Percentiles rank a stretch among this genome's conserved stretches.
Conservation (phyloP, 2,113 vertebrate genomes). For the Nothoprocta pentlandii region DNA sequence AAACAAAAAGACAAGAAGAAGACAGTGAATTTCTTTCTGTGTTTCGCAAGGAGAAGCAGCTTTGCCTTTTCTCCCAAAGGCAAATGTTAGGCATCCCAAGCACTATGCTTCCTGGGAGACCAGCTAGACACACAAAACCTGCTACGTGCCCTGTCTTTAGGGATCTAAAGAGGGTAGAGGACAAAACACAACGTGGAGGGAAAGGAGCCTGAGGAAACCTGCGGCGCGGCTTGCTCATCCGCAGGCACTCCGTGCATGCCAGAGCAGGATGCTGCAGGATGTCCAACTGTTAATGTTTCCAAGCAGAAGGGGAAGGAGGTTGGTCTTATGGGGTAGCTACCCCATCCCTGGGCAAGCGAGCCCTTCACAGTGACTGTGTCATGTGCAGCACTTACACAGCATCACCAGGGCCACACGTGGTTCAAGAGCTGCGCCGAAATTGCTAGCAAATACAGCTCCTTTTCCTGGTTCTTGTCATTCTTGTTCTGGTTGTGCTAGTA, state of each 20-base stretch:
- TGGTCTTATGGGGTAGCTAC: background rate
- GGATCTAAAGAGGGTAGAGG: background rate
- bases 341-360: background rate
- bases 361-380: background rate
- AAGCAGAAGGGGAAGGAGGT: background rate
- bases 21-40: background rate
- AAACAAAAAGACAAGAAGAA: background rate
- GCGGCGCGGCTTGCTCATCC: background rate
- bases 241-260: accelerated
- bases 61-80: background rate
- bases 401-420: background rate
- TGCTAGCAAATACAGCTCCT: background rate
- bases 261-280: background rate
- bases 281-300: background rate
- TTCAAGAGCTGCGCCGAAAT: conserved; percentile 39
- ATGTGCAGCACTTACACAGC: background rate
- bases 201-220: background rate
- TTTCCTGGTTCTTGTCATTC: conserved; percentile 40
- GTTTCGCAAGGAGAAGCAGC: background rate
- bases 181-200: background rate
- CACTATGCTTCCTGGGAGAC: background rate
- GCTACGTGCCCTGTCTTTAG: background rate
- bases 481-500: conserved; percentile 45
- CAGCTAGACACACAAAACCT: background rate
- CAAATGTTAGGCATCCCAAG: background rate